Evolutionary conservation across 2,888 invertebrate genomes (phyloP).

Genomic region (Muscina levida): DNA sequence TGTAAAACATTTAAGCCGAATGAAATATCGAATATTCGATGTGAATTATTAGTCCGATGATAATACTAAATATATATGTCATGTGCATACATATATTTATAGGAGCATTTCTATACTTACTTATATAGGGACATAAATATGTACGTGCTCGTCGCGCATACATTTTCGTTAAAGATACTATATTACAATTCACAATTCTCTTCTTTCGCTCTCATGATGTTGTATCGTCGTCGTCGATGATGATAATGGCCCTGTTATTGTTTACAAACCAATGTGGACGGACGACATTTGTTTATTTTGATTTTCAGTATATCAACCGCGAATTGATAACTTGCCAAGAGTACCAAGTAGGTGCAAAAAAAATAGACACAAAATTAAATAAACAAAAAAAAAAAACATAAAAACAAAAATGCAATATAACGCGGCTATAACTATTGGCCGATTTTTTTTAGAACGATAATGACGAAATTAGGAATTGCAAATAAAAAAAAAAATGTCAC

Average conservation of each 20-base stretch:
- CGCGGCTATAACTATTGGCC: constrained; percentile 11
- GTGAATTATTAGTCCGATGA: no score
- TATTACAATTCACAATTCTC: background rate
- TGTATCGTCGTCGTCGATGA: background rate
- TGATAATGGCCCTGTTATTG: constrained; percentile 12
- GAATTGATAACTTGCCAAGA: constrained; percentile 52
- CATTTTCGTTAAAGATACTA: background rate
- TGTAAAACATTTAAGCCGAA: no score
- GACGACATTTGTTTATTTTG: constrained; percentile 46
- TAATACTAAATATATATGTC: no score
- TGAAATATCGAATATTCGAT: no score
- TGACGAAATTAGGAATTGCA: constrained; percentile 17
- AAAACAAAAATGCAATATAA: constrained; percentile 29
- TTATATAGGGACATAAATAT: no score
- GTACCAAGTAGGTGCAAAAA: constrained; percentile 33
- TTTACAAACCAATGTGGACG: constrained; percentile 11
- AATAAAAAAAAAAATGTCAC: background rate
- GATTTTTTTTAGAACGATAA: background rate
- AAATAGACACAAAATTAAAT: constrained; percentile 6
- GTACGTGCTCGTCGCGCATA: no score
- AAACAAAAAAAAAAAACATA: constrained; percentile 14
- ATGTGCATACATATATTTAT: no score
- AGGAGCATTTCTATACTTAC: no score
- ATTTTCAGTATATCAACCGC: constrained; percentile 41
- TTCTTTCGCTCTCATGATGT: background rate